Evolutionary conservation across 2,888 invertebrate genomes (phyloP).

Genomic region (Erebia aethiops): DNA sequence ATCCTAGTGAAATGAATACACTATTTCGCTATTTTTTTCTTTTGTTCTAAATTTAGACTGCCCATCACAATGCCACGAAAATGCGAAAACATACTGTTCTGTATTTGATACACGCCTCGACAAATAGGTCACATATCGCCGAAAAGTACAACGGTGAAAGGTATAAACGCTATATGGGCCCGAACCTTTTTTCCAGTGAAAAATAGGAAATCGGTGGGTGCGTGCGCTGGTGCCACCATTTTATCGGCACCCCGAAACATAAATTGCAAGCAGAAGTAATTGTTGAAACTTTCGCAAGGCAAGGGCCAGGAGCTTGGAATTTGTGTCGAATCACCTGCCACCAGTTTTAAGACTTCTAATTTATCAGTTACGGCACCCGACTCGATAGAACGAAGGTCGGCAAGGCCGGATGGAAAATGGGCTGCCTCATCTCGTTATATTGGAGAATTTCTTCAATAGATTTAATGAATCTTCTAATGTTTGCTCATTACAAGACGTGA

Average conservation of each 20-base stretch:
- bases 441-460: slow-evolving; percentile 43
- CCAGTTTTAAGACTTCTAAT: slow-evolving; percentile 84
- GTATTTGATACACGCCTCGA: slow-evolving; percentile 29
- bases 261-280: slow-evolving; percentile 80
- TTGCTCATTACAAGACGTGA: slow-evolving; percentile 51
- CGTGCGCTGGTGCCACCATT: slow-evolving; percentile 73
- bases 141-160: slow-evolving; percentile 29
- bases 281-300: slow-evolving; percentile 76
- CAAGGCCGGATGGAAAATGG: slow-evolving; percentile 65
- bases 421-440: slow-evolving; percentile 56
- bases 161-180: slow-evolving; percentile 27
- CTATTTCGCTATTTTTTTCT: neutral
- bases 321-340: slow-evolving; percentile 85
- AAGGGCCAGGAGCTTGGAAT: slow-evolving; percentile 68
- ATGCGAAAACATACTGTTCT: slow-evolving; percentile 22
- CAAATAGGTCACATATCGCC: slow-evolving; percentile 26
- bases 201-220: slow-evolving; percentile 43
- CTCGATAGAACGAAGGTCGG: slow-evolving; percentile 59
- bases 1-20: neutral
- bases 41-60: slow-evolving; percentile 6
- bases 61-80: slow-evolving; percentile 3
- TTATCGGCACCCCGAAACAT: slow-evolving; percentile 72
- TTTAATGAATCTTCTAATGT: slow-evolving; percentile 44
- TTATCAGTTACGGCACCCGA: slow-evolving; percentile 77
- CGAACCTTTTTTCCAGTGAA: slow-evolving; percentile 43